phyloP scores from a whole-genome alignment of 2,797 vertebrate genomes.

The Carapus acus region DNA sequence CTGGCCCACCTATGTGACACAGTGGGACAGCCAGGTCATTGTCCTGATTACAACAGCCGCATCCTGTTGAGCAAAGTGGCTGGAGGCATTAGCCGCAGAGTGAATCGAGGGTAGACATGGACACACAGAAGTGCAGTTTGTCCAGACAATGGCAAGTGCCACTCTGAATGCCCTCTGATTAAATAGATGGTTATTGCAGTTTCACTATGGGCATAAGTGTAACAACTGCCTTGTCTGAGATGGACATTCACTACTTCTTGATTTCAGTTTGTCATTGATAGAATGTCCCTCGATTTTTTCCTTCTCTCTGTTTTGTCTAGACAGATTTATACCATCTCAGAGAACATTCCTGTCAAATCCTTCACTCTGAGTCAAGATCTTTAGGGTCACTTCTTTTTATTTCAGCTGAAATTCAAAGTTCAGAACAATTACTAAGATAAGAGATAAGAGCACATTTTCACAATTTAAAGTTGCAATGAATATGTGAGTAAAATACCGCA shows the following conservation, averaged over 20 bases:
- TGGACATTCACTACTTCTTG: constrained; percentile 33
- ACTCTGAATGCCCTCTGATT: constrained; percentile 51
- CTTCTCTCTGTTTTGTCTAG: constrained; percentile 8
- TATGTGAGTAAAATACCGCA: no score
- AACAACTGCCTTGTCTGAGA: constrained; percentile 36
- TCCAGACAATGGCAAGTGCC: constrained; percentile 50
- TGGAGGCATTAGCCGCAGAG: constrained; percentile 44
- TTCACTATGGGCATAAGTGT: constrained; percentile 48
- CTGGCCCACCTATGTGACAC: constrained; percentile 38
- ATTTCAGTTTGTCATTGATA: constrained; percentile 29
- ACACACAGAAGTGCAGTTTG: constrained; percentile 32
- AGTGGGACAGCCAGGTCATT: constrained; percentile 43
- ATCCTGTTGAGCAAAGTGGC: constrained; percentile 60
- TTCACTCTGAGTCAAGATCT: constrained; percentile 10
- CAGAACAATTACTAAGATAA: constrained; percentile 6
- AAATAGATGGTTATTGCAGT: constrained; percentile 62
- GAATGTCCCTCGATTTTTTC: constrained; percentile 28
- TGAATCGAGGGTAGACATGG: constrained; percentile 50
- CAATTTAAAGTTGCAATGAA: no score
- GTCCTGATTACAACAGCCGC: constrained; percentile 62
- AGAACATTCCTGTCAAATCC: neutral
- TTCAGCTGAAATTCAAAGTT: constrained; percentile 12
- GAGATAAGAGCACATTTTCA: constrained; percentile 11
- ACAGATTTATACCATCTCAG: neutral
- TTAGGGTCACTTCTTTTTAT: constrained; percentile 11